Evolutionary conservation across 2,888 invertebrate species (phyloP), one percentile per base, ranked within the genome.

Genomic region (Trichopria drosophilae): DNA sequence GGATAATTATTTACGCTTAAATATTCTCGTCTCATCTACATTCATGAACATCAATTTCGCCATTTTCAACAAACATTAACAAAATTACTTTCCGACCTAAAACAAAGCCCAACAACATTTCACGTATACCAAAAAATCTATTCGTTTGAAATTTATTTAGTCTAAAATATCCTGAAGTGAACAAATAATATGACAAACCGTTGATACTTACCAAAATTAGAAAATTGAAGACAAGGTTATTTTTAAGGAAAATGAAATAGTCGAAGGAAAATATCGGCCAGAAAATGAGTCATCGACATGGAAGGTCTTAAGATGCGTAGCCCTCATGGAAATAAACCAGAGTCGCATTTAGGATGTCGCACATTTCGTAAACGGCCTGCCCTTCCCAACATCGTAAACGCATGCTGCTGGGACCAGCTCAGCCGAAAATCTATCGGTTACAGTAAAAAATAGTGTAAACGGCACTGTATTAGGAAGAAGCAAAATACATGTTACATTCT

Each of bases 391-490:
- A 60, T 59, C 59, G 54, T 62, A 29, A 56, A 59, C 58, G 56
- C 56, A 63, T 64, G 59, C 58, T 61, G 61, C 60, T 60, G 61
- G 63, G 54, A 60, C 57, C 59, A 53, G 58, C 58, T 63, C 61
- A 59, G 63, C 60, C 65, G 56, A 59, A 57, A 51, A 41, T 58
- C 58, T 60, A 57, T 51, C 56, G 68, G 61, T 69, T 71, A 73
- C 70, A 70, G 73, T 75, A 74, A 75, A 75, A 75, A 74, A 75
- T 74, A 75, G 73, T 73, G 65, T 73, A 70, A 74, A 74, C 73
- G 73, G 75, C 74, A 75, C 75, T 73, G 73, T 71, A 73, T 73
- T 73, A 75, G 72, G 73, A 74, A 73, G 75, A 75, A 74, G 75
- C 75, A 72, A 74, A 75, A 72, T 75, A 73, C 71, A 69, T 57